phyloP scores from a whole-genome alignment of 1,140 invertebrate species.

The Lepidurus couesii region DNA sequence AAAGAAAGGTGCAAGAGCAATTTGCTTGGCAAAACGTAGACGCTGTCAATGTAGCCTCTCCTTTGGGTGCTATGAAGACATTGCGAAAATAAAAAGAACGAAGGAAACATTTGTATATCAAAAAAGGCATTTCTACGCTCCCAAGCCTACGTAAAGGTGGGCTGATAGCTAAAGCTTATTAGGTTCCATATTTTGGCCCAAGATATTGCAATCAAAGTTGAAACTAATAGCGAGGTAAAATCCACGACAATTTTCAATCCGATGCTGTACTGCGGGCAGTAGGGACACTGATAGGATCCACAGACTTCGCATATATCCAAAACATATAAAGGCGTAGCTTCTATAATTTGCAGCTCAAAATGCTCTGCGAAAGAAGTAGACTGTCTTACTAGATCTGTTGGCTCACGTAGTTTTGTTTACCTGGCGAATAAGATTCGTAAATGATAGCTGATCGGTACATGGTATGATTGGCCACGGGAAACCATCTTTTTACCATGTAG shows the following conservation, averaged over 20 bases:
- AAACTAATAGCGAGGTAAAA: neutral
- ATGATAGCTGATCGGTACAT: conserved; percentile 51
- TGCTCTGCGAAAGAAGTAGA: conserved; percentile 48
- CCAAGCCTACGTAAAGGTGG: neutral
- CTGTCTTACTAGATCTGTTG: conserved; percentile 19
- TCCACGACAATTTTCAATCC: neutral
- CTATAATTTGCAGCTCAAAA: conserved; percentile 53
- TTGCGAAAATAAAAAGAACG: neutral
- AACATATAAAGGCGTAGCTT: conserved; percentile 51
- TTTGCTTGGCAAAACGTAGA: neutral
- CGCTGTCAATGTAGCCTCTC: neutral
- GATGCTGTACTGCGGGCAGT: conserved; percentile 51
- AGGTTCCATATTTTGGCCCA: neutral
- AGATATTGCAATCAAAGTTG: neutral
- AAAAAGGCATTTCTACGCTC: neutral
- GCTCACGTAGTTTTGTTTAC: conserved; percentile 41
- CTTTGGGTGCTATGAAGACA: neutral
- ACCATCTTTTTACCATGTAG: conserved; percentile 52
- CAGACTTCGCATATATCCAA: conserved; percentile 60
- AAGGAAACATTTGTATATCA: neutral
- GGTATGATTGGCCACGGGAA: conserved; percentile 56
- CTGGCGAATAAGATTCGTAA: conserved; percentile 56
- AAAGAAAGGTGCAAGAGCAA: neutral
- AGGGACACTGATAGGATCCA: conserved; percentile 60
- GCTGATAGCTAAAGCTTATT: neutral